Evolutionary conservation across 2,113 vertebrate species (phyloP).

Genomic region (Ceratotherium simum): DNA sequence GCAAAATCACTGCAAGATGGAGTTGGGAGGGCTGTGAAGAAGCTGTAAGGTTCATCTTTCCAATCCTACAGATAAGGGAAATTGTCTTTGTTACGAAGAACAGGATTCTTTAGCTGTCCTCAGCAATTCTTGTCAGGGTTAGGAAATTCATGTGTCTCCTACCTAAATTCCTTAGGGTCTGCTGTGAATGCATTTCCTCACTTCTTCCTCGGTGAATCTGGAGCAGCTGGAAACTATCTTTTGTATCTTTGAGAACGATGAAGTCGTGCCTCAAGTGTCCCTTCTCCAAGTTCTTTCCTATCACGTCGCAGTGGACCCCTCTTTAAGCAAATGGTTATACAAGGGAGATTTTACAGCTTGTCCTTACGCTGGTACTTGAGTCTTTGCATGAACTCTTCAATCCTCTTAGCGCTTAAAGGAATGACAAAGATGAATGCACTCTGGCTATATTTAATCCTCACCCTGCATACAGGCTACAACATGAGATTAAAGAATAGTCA

Average conservation of each 20-base stretch:
- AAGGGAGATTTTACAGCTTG: background rate
- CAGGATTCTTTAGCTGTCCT: background rate
- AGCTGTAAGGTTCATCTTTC: background rate
- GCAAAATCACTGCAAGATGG: background rate
- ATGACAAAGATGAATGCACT: background rate
- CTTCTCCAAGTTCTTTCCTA: background rate
- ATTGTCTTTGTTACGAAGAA: background rate
- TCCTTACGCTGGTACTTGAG: background rate
- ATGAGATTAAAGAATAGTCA: background rate
- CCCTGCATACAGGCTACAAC: background rate
- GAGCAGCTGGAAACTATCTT: slow-evolving; percentile 45
- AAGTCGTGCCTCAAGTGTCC: background rate
- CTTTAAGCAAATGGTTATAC: background rate
- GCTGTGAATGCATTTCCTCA: background rate
- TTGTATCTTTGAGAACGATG: background rate
- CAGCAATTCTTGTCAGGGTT: background rate
- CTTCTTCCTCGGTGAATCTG: background rate
- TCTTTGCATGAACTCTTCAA: background rate
- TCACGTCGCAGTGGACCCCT: background rate
- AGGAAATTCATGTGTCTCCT: background rate
- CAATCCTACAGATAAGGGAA: background rate
- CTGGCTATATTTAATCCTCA: background rate
- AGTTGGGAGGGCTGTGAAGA: background rate
- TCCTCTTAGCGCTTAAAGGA: background rate
- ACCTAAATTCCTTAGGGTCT: background rate